Base-by-base conservation (phyloP, 2,113 vertebrate species). In the Alectura lathami region DNA sequence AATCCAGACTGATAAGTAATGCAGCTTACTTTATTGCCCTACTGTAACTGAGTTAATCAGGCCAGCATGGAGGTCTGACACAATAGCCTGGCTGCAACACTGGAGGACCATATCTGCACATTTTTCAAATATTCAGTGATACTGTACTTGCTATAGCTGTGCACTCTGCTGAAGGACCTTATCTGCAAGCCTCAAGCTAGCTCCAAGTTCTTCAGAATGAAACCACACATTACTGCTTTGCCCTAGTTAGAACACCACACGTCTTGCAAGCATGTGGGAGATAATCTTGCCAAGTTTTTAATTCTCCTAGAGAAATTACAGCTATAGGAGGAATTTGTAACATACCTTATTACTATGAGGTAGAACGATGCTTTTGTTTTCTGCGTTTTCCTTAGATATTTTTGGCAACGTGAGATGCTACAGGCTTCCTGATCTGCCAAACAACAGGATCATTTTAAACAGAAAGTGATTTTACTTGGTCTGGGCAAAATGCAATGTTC, bases 271-370 rank as follows among this genome's bases (percentile, higher is more conserved):
- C 5, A 34, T 24, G 9, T 40, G 12, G 48, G 15, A 54, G 14
- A n/a, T 53, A 79, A 76, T 53, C 20, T 40, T 60, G 32, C 8
- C 4, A 80, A 47, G 20, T 54, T 29, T 56, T 38, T 23, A 8
- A 57, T 81, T 74, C 60, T 74, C 24, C 12, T 48, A 2, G 16
- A 53, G 40, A 83, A 81, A 38, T 47, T 26, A 60, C 5, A 40
- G 32, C 13, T 53, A 48, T 27, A 47, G 16, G 13, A 80, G 59
- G 8, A 73, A 42, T 53, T 34, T 30, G 8, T 67, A 70, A 27
- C 6, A 23, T 23, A 10, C 1, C 22, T 56, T 69, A 51, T 16
- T 62, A 59, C 21, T 4, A 0, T 13, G 40, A 69, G 14, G 1
- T 51, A 69, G 56, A 83, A 2, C 4, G 5, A 47, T 21, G 6